These are phyloP conservation scores for Drosophila kohkoa DNA, from an alignment of 1,140 invertebrate genomes.

Conservation along the genomic window DNA sequence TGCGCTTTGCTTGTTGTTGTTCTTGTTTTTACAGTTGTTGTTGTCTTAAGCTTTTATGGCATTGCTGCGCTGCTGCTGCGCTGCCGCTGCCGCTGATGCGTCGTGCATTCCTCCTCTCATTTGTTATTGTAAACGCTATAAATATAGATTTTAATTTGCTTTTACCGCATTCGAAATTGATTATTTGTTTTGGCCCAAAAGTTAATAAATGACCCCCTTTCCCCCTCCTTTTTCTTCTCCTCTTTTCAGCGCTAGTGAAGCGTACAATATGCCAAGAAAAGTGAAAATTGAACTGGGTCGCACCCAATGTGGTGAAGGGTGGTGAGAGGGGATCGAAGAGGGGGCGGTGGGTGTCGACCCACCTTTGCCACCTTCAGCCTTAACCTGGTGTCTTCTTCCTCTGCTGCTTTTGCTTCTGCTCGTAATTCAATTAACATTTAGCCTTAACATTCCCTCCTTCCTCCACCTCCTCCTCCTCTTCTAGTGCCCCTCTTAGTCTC, in stretches of 20 bases:
- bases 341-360: background rate
- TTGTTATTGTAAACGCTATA: conserved; percentile 55
- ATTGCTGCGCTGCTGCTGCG: conserved; percentile 2
- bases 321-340: background rate
- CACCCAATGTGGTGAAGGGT: background rate
- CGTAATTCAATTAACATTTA: conserved; percentile 68
- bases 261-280: conserved; percentile 49
- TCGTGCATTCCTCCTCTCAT: conserved; percentile 67
- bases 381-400: conserved; percentile 41
- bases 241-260: conserved; percentile 11
- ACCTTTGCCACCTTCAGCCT: conserved; percentile 29
- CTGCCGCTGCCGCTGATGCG: conserved; percentile 31
- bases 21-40: conserved; percentile 67
- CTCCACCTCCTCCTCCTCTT: background rate
- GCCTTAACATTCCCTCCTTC: background rate
- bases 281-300: conserved; percentile 48
- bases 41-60: conserved; percentile 71
- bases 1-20: conserved; percentile 46
- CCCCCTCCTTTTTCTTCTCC: background rate
- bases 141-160: conserved; percentile 70
- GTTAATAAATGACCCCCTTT: conserved; percentile 48
- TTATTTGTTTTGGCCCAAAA: conserved; percentile 53
- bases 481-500: background rate
- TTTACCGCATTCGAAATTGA: conserved; percentile 64
- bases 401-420: conserved; percentile 32